Conservation (phyloP, 2,113 vertebrate genomes). For the Vicugna pacos region DNA sequence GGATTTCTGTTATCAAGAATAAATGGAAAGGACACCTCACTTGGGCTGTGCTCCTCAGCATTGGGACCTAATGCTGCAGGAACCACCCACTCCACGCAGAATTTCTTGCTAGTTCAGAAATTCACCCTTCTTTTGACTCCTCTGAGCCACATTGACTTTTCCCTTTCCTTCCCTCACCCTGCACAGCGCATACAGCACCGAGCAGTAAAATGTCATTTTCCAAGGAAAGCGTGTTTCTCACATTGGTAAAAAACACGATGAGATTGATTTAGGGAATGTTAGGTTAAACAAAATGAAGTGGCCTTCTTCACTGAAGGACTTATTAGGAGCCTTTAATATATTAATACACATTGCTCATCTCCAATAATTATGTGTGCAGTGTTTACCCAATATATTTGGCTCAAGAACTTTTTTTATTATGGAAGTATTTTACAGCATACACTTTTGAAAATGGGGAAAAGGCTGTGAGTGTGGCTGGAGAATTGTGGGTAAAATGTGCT, state of each 20-base stretch:
- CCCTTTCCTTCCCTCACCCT: background rate
- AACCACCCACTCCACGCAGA: background rate
- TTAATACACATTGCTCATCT: background rate
- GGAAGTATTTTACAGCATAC: background rate
- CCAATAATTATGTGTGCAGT: background rate
- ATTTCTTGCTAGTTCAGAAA: background rate
- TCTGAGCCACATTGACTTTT: background rate
- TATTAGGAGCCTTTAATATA: background rate
- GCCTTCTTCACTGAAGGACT: background rate
- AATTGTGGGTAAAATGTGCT: background rate
- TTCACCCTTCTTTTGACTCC: background rate
- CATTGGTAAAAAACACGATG: background rate
- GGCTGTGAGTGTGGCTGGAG: background rate
- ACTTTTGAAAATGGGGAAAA: background rate
- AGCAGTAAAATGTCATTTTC: background rate
- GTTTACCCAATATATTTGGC: background rate
- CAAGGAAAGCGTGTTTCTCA: background rate
- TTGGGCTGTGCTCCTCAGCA: background rate
- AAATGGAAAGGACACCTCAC: constrained; percentile 1
- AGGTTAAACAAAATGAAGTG: background rate
- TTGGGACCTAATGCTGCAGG: background rate
- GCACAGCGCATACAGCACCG: too few species aligned
- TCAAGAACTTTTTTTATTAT: background rate
- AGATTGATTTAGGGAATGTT: background rate
- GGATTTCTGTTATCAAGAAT: constrained; percentile 48